A percentile compares a stretch with the other conserved stretches of the same genome.
Evolutionary conservation across 2,797 vertebrate genomes (phyloP).

Genomic region (Cichlasoma orientale): DNA sequence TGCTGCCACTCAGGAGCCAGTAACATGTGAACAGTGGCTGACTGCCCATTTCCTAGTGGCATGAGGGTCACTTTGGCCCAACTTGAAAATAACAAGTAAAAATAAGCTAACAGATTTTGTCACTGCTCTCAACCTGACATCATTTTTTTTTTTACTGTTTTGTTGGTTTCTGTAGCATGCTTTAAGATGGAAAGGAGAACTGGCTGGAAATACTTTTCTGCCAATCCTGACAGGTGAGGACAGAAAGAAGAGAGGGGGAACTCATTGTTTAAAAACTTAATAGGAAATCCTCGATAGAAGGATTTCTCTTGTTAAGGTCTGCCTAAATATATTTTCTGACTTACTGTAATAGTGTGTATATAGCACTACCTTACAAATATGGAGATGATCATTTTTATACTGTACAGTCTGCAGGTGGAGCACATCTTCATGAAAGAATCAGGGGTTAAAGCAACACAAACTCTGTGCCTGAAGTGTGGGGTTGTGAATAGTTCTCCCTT

Average conservation of each 20-base stretch:
- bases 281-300: not conserved
- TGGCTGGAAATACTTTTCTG: not conserved
- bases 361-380: not conserved
- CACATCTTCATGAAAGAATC: not conserved
- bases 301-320: not conserved
- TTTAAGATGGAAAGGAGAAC: not conserved
- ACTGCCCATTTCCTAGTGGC: not conserved
- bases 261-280: not conserved
- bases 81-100: not conserved
- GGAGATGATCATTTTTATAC: not conserved
- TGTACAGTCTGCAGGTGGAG: not conserved
- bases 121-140: not conserved
- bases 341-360: not conserved
- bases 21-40: not conserved
- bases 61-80: not conserved
- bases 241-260: not conserved
- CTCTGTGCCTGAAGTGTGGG: no score
- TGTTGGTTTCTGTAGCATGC: not conserved
- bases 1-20: not conserved
- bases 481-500: no score
- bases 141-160: not conserved
- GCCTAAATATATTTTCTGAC: not conserved
- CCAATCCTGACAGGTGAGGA: not conserved
- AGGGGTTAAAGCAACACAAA: no score
- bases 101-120: not conserved